phyloP scores from a whole-genome alignment of 2,797 vertebrate genomes.

The Diplodus puntazzo region DNA sequence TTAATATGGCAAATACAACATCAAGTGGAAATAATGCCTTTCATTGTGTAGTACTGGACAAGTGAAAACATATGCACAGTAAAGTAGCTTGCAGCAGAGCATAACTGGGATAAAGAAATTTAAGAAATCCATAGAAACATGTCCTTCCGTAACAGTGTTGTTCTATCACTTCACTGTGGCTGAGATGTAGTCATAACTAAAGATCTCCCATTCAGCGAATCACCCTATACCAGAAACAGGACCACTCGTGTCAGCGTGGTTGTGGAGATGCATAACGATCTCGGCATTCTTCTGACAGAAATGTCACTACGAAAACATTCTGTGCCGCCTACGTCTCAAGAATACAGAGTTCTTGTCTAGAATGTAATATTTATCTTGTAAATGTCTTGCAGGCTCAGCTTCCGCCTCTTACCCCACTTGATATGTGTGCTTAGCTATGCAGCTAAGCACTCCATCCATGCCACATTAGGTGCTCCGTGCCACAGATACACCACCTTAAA shows the following conservation, averaged over 20 bases:
- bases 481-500: slow-evolving; percentile 67
- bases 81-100: neutral
- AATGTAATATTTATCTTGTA: slow-evolving; percentile 84
- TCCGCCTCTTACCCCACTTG: slow-evolving; percentile 60
- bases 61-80: neutral
- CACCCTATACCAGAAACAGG: slow-evolving; percentile 58
- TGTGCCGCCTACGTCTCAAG: slow-evolving; percentile 68
- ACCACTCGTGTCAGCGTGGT: slow-evolving; percentile 66
- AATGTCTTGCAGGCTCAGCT: slow-evolving; percentile 74
- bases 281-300: slow-evolving; percentile 76
- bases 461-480: slow-evolving; percentile 66
- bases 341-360: slow-evolving; percentile 77
- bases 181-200: slow-evolving; percentile 58
- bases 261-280: slow-evolving; percentile 64
- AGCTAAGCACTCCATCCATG: slow-evolving; percentile 67
- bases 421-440: slow-evolving; percentile 67
- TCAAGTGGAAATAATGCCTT: neutral
- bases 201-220: slow-evolving; percentile 53
- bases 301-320: slow-evolving; percentile 76
- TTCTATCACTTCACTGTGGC: slow-evolving; percentile 53
- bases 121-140: neutral
- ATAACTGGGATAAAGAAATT: neutral
- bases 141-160: slow-evolving; percentile 34
- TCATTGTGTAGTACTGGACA: neutral
- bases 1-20: neutral